Percentiles rank a stretch among this genome's conserved stretches.
Evolutionary conservation across 2,113 vertebrate species (phyloP).

Genomic region (Cyprinus carpio): DNA sequence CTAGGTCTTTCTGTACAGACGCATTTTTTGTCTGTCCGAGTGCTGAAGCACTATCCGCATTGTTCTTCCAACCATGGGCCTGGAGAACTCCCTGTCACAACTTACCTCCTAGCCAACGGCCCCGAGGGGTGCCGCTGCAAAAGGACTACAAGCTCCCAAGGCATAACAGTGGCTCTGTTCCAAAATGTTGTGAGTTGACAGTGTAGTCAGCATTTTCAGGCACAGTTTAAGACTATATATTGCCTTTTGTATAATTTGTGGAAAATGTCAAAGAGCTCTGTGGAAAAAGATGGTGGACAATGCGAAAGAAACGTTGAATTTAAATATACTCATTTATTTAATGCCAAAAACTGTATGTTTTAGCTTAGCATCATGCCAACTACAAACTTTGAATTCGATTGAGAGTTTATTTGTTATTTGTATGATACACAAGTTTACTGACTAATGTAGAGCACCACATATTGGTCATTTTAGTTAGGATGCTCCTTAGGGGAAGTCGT

Average conservation of each 20-base stretch:
- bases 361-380: background rate
- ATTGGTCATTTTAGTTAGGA: background rate
- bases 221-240: background rate
- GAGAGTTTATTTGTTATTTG: background rate
- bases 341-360: background rate
- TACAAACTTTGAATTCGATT: background rate
- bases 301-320: background rate
- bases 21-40: background rate
- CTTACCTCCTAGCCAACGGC: background rate
- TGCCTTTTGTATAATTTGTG: background rate
- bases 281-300: background rate
- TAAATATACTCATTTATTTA: background rate
- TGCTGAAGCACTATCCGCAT: background rate
- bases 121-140: background rate
- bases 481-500: too few relatives aligned
- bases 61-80: background rate
- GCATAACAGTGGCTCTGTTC: background rate
- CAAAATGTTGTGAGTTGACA: slow-evolving; percentile 2
- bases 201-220: background rate
- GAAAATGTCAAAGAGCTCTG: background rate
- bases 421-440: background rate
- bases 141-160: background rate
- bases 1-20: background rate
- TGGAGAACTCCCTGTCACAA: background rate
- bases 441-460: background rate